phyloP scores from a whole-genome alignment of 2,888 invertebrate genomes.

The Pediacus dermestoides region DNA sequence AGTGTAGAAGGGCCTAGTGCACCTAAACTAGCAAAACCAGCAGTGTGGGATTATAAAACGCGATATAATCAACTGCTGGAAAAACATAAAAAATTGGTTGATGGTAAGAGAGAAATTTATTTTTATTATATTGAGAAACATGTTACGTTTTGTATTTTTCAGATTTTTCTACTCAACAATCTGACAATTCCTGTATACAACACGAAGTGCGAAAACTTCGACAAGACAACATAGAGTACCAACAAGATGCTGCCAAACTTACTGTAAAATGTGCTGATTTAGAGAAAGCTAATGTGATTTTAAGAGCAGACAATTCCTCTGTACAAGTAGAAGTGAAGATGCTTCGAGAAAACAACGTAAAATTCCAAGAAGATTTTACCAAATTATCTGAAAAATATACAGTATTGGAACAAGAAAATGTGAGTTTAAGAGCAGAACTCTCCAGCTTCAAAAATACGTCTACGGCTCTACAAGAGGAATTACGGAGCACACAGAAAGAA shows the following conservation, averaged over 20 bases:
- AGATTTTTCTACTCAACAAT: no score
- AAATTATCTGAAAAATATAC: slow-evolving; percentile 8
- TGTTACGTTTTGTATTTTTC: no score
- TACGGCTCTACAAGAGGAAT: no score
- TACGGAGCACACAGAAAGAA: neutral
- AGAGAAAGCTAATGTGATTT: neutral
- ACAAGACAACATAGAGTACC: no score
- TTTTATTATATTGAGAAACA: no score
- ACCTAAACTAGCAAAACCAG: slow-evolving; percentile 29
- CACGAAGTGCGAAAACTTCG: neutral
- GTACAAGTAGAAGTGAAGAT: no score
- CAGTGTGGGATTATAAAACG: slow-evolving; percentile 50
- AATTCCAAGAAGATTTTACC: no score
- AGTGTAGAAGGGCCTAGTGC: no score
- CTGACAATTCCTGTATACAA: slow-evolving; percentile 14
- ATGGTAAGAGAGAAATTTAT: no score
- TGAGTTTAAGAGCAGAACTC: neutral
- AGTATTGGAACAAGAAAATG: slow-evolving; percentile 2
- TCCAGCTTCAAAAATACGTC: neutral
- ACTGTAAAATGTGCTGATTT: neutral
- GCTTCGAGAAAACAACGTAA: no score
- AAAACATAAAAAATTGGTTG: slow-evolving; percentile 54
- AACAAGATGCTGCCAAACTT: no score
- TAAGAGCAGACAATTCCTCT: no score
- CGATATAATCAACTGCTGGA: slow-evolving; percentile 59